Conservation (phyloP, 2,113 vertebrate genomes). For the Catharus bicknelli region DNA sequence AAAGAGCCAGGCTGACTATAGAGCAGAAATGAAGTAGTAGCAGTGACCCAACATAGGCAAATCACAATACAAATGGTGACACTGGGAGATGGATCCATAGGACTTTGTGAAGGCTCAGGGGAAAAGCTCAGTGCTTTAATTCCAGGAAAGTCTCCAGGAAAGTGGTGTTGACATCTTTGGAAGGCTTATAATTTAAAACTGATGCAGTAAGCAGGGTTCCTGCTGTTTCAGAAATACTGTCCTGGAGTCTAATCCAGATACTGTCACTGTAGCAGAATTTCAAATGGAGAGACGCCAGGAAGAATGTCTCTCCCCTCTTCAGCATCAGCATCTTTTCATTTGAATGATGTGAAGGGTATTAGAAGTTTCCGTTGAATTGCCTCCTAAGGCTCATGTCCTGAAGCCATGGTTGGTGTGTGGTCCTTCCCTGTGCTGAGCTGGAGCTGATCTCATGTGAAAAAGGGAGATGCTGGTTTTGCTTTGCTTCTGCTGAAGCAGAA, state of each 20-base stretch:
- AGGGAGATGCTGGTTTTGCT: constrained; percentile 33
- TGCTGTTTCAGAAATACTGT: constrained; percentile 64
- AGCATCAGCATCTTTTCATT: constrained; percentile 62
- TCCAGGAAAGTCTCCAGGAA: constrained; percentile 46
- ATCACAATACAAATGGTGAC: constrained; percentile 53
- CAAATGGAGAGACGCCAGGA: constrained; percentile 37
- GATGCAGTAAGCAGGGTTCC: constrained; percentile 52
- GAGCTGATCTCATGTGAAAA: constrained; percentile 31
- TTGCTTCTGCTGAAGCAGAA: constrained; percentile 13
- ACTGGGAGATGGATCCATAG: constrained; percentile 15
- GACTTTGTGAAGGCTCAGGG: constrained; percentile 4
- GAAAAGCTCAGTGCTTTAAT: constrained; percentile 16
- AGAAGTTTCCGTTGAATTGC: constrained; percentile 49
- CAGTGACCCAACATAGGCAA: constrained; percentile 62
- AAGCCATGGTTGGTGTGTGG: constrained; percentile 49
- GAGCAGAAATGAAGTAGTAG: constrained; percentile 62
- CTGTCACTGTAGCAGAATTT: constrained; percentile 59
- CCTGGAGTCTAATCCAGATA: constrained; percentile 67
- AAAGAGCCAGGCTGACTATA: constrained; percentile 69
- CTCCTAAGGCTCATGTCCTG: constrained; percentile 48
- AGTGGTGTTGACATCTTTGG: constrained; percentile 38
- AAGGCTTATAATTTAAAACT: constrained; percentile 54
- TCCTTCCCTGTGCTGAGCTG: constrained; percentile 16
- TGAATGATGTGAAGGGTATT: constrained; percentile 53
- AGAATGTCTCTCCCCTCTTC: constrained; percentile 55